Base-by-base conservation (phyloP, 2,797 vertebrate species). In the Periophthalmus magnuspinnatus region DNA sequence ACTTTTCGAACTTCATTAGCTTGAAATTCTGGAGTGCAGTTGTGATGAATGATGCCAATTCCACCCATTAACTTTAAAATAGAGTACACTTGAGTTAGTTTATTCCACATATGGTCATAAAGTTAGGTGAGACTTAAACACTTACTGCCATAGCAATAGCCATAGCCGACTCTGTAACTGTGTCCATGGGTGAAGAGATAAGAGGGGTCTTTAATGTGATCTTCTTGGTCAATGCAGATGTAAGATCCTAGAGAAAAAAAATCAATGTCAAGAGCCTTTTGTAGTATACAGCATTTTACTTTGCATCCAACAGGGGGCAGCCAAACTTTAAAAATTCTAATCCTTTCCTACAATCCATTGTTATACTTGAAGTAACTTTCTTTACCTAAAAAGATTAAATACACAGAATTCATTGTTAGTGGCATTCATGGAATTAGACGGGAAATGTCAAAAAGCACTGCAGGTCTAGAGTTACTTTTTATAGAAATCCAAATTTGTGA, bases 161-260 rank as follows among this genome's bases (percentile, higher is more conserved):
- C 96, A 98, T 97, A 61, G 95, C 94, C 0, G 96, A 96, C 85
- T 98, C 96, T 0, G 96, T 97, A 68, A 98, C 96, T 0, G 96
- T 98, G 87, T 98, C 96, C 96, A 98, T 97, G n/a, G 96, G 96
- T 13, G 96, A 96, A 36, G 96, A 97, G 84, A 96, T 95, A 61
- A 98, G 92, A 0, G 96, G 96, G 0, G 96, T 96, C 91, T 98
- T 98, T 73, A 98, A 52, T 0, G 96, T 96, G 87, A 98, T 97
- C 84, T 96, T 97, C 72, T 93, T 95, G 73, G 96, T 98, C 73
- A 98, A 90, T 1, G 96, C 96, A 21, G 96, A 98, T 2, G 96
- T 97, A 83, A 98, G 81, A 81, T 97, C 96, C 96, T 98, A 68
- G 10, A 9, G 74, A 16, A 61, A 1, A 54, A 48, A 56, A 9